phyloP scores from a whole-genome alignment of 2,113 vertebrate genomes.

The Rhodinocichla rosea region DNA sequence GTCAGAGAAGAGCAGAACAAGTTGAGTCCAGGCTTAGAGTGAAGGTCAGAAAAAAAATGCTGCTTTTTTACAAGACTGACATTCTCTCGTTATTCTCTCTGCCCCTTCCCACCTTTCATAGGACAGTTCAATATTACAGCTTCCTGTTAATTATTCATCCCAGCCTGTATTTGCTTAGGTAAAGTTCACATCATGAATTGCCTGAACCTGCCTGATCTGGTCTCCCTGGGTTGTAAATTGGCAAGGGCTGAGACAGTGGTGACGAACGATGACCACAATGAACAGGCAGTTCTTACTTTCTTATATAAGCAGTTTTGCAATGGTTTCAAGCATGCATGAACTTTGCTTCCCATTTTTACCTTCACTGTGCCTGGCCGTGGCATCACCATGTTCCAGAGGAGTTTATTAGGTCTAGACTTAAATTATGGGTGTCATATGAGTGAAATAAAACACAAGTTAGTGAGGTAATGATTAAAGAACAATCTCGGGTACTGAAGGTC shows the following conservation, averaged over 20 bases:
- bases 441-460: background rate
- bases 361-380: rapidly evolving
- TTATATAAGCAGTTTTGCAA: background rate
- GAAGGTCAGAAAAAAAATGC: background rate
- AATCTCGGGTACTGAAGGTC: background rate
- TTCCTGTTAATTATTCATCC: constrained; percentile 54
- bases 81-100: background rate
- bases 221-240: background rate
- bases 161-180: background rate
- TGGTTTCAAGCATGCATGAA: rapidly evolving
- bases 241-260: background rate
- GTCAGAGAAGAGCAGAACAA: background rate
- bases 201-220: background rate
- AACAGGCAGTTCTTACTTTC: background rate
- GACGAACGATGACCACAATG: background rate
- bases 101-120: background rate
- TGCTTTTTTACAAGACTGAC: background rate
- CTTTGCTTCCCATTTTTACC: background rate
- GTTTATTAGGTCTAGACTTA: background rate
- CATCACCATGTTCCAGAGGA: rapidly evolving
- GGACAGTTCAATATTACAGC: background rate
- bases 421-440: background rate
- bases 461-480: background rate
- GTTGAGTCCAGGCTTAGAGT: background rate
- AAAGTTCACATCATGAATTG: background rate